phyloP scores from a whole-genome alignment of 2,797 vertebrate species.

The Phalanger gymnotis region DNA sequence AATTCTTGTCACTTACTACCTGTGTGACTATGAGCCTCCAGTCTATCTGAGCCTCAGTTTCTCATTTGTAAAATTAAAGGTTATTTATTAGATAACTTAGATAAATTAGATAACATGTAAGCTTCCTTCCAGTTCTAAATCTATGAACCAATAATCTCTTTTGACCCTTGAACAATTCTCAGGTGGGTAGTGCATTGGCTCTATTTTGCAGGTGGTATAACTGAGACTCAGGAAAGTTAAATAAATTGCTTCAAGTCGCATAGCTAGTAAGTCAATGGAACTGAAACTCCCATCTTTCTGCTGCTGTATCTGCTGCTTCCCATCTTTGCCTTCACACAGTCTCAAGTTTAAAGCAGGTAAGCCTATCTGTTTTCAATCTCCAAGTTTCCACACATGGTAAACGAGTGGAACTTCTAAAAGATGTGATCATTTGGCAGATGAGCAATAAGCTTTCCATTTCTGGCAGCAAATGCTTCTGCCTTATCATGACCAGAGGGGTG shows the following conservation, averaged over 20 bases:
- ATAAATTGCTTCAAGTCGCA: not conserved
- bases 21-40: not conserved
- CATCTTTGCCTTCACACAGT: constrained; percentile 43
- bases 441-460: constrained; percentile 78
- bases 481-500: constrained; percentile 70
- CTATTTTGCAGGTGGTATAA: not conserved
- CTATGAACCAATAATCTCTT: not conserved
- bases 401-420: constrained; percentile 69
- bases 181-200: not conserved
- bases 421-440: constrained; percentile 76
- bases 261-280: not conserved
- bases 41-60: not conserved
- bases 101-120: not conserved
- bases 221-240: not conserved
- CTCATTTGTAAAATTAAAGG: not conserved
- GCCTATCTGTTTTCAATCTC: constrained; percentile 75
- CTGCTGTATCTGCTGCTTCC: not conserved
- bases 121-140: not conserved
- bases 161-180: not conserved
- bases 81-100: no score
- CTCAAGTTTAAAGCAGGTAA: constrained; percentile 47
- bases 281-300: not conserved
- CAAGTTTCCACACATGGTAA: constrained; percentile 76
- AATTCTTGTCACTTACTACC: not conserved
- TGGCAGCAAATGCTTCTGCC: constrained; percentile 78